Base-by-base conservation (phyloP, 2,797 vertebrate genomes). In the Phrynocephalus guinanensis region DNA sequence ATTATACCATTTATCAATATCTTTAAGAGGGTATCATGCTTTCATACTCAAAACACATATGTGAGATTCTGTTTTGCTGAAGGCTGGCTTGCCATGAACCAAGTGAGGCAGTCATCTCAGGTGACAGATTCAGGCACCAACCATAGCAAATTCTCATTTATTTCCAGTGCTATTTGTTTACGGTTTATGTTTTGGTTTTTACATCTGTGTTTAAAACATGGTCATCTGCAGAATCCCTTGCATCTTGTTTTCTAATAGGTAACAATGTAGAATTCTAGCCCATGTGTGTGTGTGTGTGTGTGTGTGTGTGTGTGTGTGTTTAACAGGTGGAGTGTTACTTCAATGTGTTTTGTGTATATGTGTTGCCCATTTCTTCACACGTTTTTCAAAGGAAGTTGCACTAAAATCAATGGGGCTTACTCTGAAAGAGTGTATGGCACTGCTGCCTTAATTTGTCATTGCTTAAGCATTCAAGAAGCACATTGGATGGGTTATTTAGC, bases 401-500 rank as follows among this genome's bases (percentile, higher is more conserved):
- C 67, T 33, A n/a, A 52, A 68, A 24, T 48, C 24, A 76, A 20
- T 28, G 33, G 24, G 5, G 24, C 26, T 66, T 44, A 75, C 15
- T 20, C 56, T 33, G 11, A 75, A 63, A 52, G 15, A 28, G 26
- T 48, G 38, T 48, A 48, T 76, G 44, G 33, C 24, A n/a, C 4
- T 22, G 13, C 73, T 77, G 56, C 63, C 28, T 71, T 67, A 70
- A 90, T 88, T 94, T 92, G 89, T 85, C 94, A 94, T 91, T 94
- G 86, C 92, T 91, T 89, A 79, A 89, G 80, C 0, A 0, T 86
- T 85, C 72, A 89, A 93, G 80, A 87, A 94, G 89, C 83, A 86
- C 85, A 89, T 88, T 20, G 68, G 91, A 77, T 70, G 72, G 87
- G 86, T 83, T 94, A 92, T 94, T 95, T 95, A 91, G 90, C 89